Evolutionary conservation across 2,113 vertebrate genomes (phyloP).

Genomic region (Percina caprodes): DNA sequence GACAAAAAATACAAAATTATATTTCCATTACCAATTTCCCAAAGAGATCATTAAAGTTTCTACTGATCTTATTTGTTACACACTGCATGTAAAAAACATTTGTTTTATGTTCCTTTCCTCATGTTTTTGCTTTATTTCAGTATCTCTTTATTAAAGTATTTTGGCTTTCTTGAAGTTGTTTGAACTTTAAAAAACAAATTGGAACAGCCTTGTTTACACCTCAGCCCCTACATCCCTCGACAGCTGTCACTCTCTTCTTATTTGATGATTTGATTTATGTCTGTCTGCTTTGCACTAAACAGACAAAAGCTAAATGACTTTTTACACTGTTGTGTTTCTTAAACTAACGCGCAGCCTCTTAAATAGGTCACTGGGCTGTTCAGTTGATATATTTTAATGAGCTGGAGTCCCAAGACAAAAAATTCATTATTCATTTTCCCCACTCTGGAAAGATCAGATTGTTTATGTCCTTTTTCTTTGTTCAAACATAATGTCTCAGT

Average conservation of each 20-base stretch:
- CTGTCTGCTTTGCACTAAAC: slow-evolving; percentile 19
- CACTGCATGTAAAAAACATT: neutral
- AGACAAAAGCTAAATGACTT: neutral
- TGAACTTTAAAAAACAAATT: neutral
- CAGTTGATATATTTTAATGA: slow-evolving; percentile 18
- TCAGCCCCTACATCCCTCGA: slow-evolving; percentile 11
- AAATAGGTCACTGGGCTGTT: slow-evolving; percentile 36
- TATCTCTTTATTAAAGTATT: neutral
- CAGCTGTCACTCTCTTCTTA: slow-evolving; percentile 38
- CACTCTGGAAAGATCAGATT: neutral
- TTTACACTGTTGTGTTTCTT: neutral
- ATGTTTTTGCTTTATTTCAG: neutral
- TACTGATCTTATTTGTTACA: neutral
- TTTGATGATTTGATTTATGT: slow-evolving; percentile 27
- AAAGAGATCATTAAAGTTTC: neutral
- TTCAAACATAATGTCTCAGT: neutral
- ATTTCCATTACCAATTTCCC: neutral
- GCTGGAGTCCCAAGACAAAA: neutral
- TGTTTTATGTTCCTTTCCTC: neutral
- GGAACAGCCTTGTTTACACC: slow-evolving; percentile 2
- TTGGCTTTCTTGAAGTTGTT: neutral
- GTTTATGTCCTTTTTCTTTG: neutral
- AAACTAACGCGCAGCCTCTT: neutral
- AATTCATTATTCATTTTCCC: slow-evolving; percentile 12
- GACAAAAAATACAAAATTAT: neutral